Base-by-base conservation (phyloP, 1,140 invertebrate species). In the Diachasma alloeum region DNA sequence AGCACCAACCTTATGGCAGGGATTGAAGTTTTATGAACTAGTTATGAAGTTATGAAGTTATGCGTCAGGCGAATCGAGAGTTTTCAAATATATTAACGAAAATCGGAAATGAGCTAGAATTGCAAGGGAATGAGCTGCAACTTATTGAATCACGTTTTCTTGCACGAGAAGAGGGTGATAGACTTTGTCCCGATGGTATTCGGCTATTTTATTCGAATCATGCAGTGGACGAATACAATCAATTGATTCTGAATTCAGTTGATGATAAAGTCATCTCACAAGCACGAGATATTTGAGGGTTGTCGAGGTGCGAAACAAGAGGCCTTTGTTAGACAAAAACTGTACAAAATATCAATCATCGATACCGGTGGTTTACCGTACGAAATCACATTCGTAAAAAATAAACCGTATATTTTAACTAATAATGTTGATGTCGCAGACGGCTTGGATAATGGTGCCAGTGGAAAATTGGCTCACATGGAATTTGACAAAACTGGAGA, bases 81-180 rank as follows among this genome's bases (percentile, higher is more conserved):
- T 84, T 83, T 77, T 83, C 82, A 10, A 74, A 22, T 37, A 78
- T 82, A 66, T 76, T 84, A 56, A 82, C 81, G 56, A 81, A 80
- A 81, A 79, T 82, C 59, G 77, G 82, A 0, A 82, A 81, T 77
- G 80, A 81, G 9, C 31, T 74, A 5, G 9, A n/a, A 71, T 63
- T 80, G 13, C 53, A 76, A 5, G 39, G 69, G 4, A 17, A 36
- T 48, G 74, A 80, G 59, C 10, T 76, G 24, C 1, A 11, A 42
- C 5, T 80, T 0, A 56, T 80, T 44, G 79, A 76, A 75, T 78
- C 78, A 15, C n/a, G 80, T 44, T 78, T 77, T 53, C 67, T 26
- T n/a, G 46, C 68, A 8, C 44, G 72, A 59, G 73, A 26, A 42
- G 76, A 77, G 70, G 74, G 46, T 17, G 63, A 78, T 56, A 1